These are phyloP conservation scores for Catocala nupta DNA, from an alignment of 2,888 invertebrate genomes.

Conservation along the genomic window DNA sequence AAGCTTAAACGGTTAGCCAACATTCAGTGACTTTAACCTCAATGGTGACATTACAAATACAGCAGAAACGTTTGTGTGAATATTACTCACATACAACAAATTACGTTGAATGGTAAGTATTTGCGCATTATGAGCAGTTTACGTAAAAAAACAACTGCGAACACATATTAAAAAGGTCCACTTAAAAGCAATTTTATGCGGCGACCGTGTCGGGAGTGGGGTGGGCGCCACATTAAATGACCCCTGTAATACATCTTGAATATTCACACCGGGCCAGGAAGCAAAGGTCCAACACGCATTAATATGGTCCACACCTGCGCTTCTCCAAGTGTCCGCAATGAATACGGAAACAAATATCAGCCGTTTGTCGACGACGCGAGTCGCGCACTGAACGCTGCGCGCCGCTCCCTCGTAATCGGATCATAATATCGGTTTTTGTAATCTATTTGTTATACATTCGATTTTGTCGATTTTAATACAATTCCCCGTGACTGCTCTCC, in stretches of 20 bases:
- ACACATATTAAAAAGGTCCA: slow-evolving; percentile 52
- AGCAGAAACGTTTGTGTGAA: background rate
- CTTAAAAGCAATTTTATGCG: slow-evolving; percentile 64
- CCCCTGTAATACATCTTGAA: slow-evolving; percentile 69
- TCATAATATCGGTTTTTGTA: slow-evolving; percentile 26
- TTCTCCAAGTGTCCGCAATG: slow-evolving; percentile 43
- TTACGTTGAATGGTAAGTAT: slow-evolving; percentile 26
- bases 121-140: slow-evolving; percentile 23
- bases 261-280: slow-evolving; percentile 60
- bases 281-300: slow-evolving; percentile 48
- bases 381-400: background rate
- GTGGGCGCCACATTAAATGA: slow-evolving; percentile 57
- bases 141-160: slow-evolving; percentile 26
- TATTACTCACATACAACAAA: slow-evolving; percentile 19
- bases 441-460: slow-evolving; percentile 16
- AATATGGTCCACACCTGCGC: slow-evolving; percentile 50
- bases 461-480: slow-evolving; percentile 22
- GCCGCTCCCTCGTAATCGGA: slow-evolving; percentile 19
- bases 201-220: slow-evolving; percentile 48
- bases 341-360: slow-evolving; percentile 47
- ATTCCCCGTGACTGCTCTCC: slow-evolving; percentile 7
- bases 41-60: background rate
- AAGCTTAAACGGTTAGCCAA: too few species aligned
- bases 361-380: slow-evolving; percentile 4
- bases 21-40: too few species aligned